Base-by-base conservation (phyloP, 2,113 vertebrate genomes). In the Triplophysa rosa region DNA sequence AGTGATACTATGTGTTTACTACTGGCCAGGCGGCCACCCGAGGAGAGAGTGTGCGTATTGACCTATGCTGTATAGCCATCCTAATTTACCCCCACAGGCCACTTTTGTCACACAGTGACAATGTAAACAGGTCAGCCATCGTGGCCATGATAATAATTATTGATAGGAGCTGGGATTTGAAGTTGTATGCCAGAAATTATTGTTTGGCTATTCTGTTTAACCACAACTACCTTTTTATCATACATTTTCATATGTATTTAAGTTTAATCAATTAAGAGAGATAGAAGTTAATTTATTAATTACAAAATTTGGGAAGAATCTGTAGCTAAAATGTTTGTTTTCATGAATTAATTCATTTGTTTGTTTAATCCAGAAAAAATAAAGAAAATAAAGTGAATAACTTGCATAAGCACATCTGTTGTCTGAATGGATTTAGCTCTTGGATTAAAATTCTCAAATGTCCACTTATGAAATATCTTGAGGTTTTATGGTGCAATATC, bases 121-220 rank as follows among this genome's bases (percentile, higher is more conserved):
- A 80, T 65, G 64, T 77, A 47, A 74, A 72, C n/a, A 37, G 77
- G 56, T 72, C 62, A 26, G 19, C 40, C n/a, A n/a, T n/a, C n/a
- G n/a, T n/a, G n/a, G n/a, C n/a, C 65, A 37, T 81, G 72, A 62
- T 56, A 63, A 74, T 52, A 72, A 63, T 49, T 52, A 75, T 78
- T 69, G 65, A 67, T 14, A 24, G n/a, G 26, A 76, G 54, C 37
- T 66, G 45, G 42, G n/a, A 33, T 26, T 49, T 66, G 16, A 72
- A 76, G 33, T 26, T 9, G 16, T 73, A 45, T 49, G 8, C 19
- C 24, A 16, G 29, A 11, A 37, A 45, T 47, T 54, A 19, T 56
- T 56, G 4, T n/a, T 4, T n/a, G 4, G 1, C 45, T 47, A 47
- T 47, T 47, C 45, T 13, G 13, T 47, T 16, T 52, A 52, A 52